These are phyloP conservation scores for Penaeus monodon DNA, from an alignment of 2,888 invertebrate genomes.

Conservation along the genomic window DNA sequence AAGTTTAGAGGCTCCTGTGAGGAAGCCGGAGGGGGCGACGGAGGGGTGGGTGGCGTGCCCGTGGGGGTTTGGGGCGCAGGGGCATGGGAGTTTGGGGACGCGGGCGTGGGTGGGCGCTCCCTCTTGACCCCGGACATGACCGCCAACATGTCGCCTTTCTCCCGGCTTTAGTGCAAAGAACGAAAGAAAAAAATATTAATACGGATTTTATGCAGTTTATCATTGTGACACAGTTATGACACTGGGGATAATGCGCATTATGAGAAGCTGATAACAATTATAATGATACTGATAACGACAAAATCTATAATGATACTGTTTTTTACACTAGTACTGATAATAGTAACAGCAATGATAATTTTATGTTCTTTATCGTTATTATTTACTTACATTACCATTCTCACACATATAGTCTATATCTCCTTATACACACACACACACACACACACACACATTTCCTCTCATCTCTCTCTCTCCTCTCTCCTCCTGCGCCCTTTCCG, in stretches of 20 bases:
- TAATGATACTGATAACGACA: too few relatives aligned
- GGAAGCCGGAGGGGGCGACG: slow-evolving; percentile 21
- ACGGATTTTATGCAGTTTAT: too few relatives aligned
- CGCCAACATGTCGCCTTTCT: slow-evolving; percentile 51
- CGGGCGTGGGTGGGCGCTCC: slow-evolving; percentile 49
- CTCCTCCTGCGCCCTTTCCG: too few relatives aligned
- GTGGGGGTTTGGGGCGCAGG: slow-evolving; percentile 17
- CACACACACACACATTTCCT: neutral
- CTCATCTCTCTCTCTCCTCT: too few relatives aligned
- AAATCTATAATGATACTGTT: too few relatives aligned
- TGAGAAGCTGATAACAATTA: too few relatives aligned
- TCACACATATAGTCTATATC: neutral
- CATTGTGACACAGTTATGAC: too few relatives aligned
- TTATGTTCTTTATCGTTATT: too few relatives aligned
- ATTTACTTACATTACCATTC: too few relatives aligned
- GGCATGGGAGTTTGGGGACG: slow-evolving; percentile 36
- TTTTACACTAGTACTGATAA: too few relatives aligned
- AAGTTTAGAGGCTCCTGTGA: slow-evolving; percentile 51
- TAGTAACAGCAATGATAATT: too few relatives aligned
- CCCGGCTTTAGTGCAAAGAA: neutral
- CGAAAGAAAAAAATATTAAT: neutral
- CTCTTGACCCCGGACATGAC: slow-evolving; percentile 60
- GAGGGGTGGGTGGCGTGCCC: slow-evolving; percentile 26
- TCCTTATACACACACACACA: neutral
- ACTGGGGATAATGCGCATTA: too few relatives aligned